These are phyloP conservation scores for Sinocyclocheilus rhinocerous DNA, from an alignment of 2,113 vertebrate genomes.

Conservation along the genomic window DNA sequence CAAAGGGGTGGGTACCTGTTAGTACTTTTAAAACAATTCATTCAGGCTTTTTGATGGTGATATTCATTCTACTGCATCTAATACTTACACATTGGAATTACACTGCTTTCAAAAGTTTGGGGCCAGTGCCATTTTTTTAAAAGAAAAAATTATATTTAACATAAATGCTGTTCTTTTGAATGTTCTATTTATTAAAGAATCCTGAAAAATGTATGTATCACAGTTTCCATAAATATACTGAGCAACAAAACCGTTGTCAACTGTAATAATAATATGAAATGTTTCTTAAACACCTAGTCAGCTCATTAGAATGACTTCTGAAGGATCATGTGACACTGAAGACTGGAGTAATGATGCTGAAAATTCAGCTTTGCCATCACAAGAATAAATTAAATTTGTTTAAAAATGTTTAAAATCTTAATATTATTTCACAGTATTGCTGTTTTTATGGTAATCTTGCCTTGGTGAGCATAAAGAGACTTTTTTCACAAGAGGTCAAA, in stretches of 20 bases:
- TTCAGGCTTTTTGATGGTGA: neutral
- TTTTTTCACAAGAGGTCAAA: neutral
- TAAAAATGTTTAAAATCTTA: neutral
- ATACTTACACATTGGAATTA: too few species aligned
- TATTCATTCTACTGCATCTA: too few species aligned
- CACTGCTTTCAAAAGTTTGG: too few species aligned
- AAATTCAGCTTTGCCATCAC: neutral
- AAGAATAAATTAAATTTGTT: neutral
- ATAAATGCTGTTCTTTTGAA: neutral
- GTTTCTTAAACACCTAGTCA: neutral
- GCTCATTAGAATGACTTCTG: neutral
- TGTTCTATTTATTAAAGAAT: neutral
- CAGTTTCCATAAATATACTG: neutral
- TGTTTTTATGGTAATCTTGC: neutral
- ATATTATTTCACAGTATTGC: neutral
- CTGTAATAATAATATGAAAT: neutral
- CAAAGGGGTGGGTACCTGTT: slow-evolving; percentile 83
- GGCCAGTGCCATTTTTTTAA: too few species aligned
- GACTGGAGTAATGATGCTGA: neutral
- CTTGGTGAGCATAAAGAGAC: neutral
- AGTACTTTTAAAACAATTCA: neutral
- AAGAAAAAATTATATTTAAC: too few species aligned
- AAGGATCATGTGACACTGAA: neutral
- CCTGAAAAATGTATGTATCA: neutral
- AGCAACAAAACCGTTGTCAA: neutral